phyloP scores from a whole-genome alignment of 2,888 invertebrate genomes.

The Tinea pellionella region DNA sequence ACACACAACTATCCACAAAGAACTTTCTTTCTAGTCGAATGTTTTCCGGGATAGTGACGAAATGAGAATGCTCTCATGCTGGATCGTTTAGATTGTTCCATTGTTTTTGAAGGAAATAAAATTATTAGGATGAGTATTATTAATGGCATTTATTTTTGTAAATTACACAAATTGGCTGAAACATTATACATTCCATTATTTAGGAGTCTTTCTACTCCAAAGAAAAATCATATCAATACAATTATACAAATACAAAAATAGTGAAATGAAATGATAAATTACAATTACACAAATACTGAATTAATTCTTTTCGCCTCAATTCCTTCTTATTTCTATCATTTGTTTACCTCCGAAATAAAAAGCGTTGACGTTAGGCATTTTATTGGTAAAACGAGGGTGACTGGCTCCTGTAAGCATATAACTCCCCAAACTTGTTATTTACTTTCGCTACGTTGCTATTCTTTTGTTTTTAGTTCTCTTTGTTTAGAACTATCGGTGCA shows the following conservation, averaged over 20 bases:
- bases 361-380: constrained; percentile 2
- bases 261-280: too few species aligned
- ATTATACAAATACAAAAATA: too few species aligned
- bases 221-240: too few species aligned
- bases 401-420: background rate
- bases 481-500: background rate
- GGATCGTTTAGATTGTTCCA: background rate
- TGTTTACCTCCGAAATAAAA: constrained; percentile 3
- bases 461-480: background rate
- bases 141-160: background rate
- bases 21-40: background rate
- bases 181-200: too few species aligned
- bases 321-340: background rate
- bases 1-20: background rate
- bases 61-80: constrained; percentile 4
- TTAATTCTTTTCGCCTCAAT: background rate
- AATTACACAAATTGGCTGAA: background rate
- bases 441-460: constrained; percentile 4
- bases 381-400: background rate
- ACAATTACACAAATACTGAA: background rate
- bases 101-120: constrained; percentile 2
- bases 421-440: background rate
- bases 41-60: constrained; percentile 1
- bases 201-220: too few species aligned
- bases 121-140: background rate